Conservation (phyloP, 2,113 vertebrate species). For the Oryzias celebensis region DNA sequence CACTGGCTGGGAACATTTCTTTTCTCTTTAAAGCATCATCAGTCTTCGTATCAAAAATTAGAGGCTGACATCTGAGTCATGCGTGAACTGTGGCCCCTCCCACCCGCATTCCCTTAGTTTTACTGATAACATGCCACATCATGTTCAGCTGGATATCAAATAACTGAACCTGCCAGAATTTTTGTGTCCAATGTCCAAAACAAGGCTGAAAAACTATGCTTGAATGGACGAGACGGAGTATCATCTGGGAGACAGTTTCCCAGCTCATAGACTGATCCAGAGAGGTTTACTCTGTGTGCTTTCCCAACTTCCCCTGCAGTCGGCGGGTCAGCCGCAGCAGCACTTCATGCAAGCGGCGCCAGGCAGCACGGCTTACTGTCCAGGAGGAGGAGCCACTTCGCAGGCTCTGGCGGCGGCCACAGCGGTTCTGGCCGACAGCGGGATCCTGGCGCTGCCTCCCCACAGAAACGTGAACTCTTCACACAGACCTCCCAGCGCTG, state of each 20-base stretch:
- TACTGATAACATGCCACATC: too few relatives aligned
- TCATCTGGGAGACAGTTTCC: background rate
- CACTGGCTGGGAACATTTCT: too few relatives aligned
- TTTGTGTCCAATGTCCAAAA: too few relatives aligned
- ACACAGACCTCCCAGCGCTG: constrained; percentile 84
- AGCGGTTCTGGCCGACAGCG: constrained; percentile 81
- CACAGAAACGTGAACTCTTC: constrained; percentile 85
- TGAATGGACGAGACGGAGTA: background rate
- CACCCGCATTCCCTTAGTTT: too few relatives aligned
- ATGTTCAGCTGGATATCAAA: too few relatives aligned
- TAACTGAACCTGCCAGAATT: too few relatives aligned
- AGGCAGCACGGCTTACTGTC: constrained; percentile 82
- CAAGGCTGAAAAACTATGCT: too few relatives aligned
- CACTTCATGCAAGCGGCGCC: constrained; percentile 89
- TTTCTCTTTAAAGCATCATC: too few relatives aligned
- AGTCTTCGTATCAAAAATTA: too few relatives aligned
- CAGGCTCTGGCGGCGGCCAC: constrained; percentile 81
- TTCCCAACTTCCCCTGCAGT: constrained; percentile 66
- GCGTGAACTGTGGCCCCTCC: too few relatives aligned
- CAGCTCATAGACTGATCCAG: background rate
- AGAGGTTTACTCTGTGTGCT: background rate
- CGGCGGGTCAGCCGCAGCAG: constrained; percentile 82
- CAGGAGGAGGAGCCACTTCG: constrained; percentile 72
- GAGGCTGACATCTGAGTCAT: too few relatives aligned
- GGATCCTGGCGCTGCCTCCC: constrained; percentile 85